Evolutionary conservation across 2,797 vertebrate species (phyloP).

Genomic region (Scyliorhinus canicula): DNA sequence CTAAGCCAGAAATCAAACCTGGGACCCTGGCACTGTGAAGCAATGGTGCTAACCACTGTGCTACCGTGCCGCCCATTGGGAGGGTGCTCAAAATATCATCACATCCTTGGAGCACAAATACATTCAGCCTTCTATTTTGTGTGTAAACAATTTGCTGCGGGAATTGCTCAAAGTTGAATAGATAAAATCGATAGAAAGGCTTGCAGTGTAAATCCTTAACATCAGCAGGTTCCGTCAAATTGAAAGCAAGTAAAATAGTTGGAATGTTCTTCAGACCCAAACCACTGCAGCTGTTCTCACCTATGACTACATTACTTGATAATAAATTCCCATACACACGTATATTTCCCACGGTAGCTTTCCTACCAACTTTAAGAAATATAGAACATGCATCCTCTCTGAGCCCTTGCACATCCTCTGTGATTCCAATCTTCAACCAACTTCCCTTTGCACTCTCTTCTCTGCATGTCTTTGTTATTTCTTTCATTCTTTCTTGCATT

Average conservation of each 20-base stretch:
- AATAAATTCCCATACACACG: background rate
- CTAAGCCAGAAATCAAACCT: too few relatives aligned
- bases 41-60: too few relatives aligned
- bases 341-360: background rate
- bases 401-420: background rate
- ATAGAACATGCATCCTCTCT: background rate
- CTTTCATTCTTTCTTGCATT: background rate
- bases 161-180: background rate
- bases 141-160: background rate
- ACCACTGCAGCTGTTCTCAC: too few relatives aligned
- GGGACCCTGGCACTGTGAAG: too few relatives aligned
- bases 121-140: background rate
- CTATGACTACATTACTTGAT: background rate
- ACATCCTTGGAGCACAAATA: background rate
- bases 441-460: background rate
- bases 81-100: background rate
- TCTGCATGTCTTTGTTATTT: background rate
- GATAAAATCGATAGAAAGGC: background rate
- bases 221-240: background rate
- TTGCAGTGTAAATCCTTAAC: too few relatives aligned
- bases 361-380: background rate
- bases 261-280: background rate
- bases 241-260: background rate
- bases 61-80: too few relatives aligned
- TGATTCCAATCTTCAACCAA: background rate